phyloP scores from a whole-genome alignment of 2,797 vertebrate genomes.

The Oreochromis mossambicus region DNA sequence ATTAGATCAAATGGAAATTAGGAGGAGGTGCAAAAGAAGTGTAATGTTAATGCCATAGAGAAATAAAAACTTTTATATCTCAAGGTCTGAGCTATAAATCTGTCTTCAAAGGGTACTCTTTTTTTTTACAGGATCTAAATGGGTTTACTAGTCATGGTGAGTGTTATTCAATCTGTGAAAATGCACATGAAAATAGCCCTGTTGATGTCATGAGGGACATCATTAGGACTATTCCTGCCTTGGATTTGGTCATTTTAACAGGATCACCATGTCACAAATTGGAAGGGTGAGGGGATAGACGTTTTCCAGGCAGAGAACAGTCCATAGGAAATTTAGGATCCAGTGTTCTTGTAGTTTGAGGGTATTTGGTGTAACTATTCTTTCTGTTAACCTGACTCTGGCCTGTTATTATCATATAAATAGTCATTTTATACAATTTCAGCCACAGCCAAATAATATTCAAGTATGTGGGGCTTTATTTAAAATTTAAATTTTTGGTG shows the following conservation, averaged over 20 bases:
- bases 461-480: neutral
- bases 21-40: neutral
- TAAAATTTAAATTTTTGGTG: accelerated
- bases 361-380: neutral
- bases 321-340: neutral
- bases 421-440: neutral
- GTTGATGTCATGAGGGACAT: neutral
- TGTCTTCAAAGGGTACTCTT: neutral
- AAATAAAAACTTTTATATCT: neutral
- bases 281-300: neutral
- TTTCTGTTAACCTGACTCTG: neutral
- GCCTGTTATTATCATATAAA: neutral
- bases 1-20: neutral
- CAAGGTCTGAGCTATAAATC: neutral
- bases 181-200: neutral
- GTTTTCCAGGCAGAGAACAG: neutral
- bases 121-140: neutral
- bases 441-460: neutral
- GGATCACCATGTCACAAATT: neutral
- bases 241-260: neutral
- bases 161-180: neutral
- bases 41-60: neutral
- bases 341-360: neutral
- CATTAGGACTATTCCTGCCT: neutral
- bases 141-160: neutral